Evolutionary conservation across 2,888 invertebrate genomes (phyloP).

Genomic region (Metalampra italica): DNA sequence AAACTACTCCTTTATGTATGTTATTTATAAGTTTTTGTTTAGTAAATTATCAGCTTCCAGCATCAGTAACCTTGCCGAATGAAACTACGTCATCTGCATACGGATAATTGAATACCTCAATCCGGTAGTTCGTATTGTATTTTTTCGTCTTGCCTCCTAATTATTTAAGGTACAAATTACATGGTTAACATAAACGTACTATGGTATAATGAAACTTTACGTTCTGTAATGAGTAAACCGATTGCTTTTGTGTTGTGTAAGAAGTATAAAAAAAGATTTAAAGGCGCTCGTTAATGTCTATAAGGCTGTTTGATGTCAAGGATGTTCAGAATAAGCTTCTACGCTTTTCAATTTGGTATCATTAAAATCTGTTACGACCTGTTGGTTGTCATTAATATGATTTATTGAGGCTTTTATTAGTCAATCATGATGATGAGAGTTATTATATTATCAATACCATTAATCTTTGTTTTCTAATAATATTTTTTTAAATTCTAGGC

Average conservation of each 20-base stretch:
- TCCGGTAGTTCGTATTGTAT: conserved; percentile 21
- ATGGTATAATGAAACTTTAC: conserved; percentile 30
- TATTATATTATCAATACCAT: background rate
- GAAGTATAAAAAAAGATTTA: background rate
- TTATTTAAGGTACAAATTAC: conserved; percentile 38
- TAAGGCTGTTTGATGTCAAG: conserved; percentile 24
- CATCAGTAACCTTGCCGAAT: background rate
- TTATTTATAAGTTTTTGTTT: conserved; percentile 3
- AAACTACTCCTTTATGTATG: conserved; percentile 1
- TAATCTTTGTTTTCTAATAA: background rate
- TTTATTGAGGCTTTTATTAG: conserved; percentile 1
- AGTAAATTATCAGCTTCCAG: conserved; percentile 3
- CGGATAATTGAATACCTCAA: conserved; percentile 21
- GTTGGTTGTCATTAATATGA: conserved; percentile 12
- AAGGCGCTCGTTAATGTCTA: conserved; percentile 10
- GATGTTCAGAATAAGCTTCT: conserved; percentile 28
- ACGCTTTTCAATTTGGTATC: conserved; percentile 35
- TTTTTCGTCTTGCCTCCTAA: conserved; percentile 27
- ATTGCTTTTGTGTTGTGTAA: conserved; percentile 21
- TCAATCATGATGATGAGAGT: no score
- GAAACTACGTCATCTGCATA: background rate
- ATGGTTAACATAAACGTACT: conserved; percentile 23
- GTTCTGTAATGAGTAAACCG: conserved; percentile 25
- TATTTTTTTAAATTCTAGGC: background rate
- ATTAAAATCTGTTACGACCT: conserved; percentile 29